Conservation (phyloP, 2,888 invertebrate genomes). For the Andrena hattorfiana region DNA sequence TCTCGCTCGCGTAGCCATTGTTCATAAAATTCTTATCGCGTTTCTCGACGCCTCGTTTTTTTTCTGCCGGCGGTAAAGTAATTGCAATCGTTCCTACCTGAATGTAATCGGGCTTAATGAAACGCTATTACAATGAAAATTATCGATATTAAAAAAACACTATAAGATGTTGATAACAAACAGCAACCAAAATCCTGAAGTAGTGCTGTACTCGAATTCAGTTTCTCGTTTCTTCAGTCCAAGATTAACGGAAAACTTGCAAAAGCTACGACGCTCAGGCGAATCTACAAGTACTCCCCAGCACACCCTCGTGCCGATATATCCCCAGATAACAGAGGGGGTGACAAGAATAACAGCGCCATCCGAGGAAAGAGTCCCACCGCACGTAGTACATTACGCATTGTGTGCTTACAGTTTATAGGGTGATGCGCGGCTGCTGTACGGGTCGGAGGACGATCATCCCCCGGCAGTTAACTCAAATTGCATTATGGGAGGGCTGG, state of each 20-base stretch:
- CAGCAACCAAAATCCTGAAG: too few species aligned
- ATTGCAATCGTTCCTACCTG: neutral
- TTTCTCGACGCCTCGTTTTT: neutral
- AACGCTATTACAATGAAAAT: too few species aligned
- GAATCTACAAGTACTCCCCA: conserved; percentile 1
- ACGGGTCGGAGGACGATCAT: conserved; percentile 65
- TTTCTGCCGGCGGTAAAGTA: neutral
- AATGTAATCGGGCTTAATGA: neutral
- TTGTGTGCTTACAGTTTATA: conserved; percentile 78
- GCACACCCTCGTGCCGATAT: conserved; percentile 8
- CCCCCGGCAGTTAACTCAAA: conserved; percentile 82
- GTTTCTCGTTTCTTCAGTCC: neutral
- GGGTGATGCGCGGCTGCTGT: conserved; percentile 68
- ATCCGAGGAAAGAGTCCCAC: conserved; percentile 65
- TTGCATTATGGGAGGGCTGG: conserved; percentile 80
- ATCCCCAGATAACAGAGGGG: conserved; percentile 23
- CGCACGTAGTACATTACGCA: conserved; percentile 73
- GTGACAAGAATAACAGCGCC: conserved; percentile 65
- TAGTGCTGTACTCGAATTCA: too few species aligned
- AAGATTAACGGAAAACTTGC: neutral
- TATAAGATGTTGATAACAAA: too few species aligned
- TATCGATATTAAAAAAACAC: too few species aligned
- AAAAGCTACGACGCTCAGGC: neutral
- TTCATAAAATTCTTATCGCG: conserved; percentile 17
- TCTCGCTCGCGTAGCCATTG: neutral